phyloP scores from a whole-genome alignment of 2,113 vertebrate genomes.

The Eidolon helvum region DNA sequence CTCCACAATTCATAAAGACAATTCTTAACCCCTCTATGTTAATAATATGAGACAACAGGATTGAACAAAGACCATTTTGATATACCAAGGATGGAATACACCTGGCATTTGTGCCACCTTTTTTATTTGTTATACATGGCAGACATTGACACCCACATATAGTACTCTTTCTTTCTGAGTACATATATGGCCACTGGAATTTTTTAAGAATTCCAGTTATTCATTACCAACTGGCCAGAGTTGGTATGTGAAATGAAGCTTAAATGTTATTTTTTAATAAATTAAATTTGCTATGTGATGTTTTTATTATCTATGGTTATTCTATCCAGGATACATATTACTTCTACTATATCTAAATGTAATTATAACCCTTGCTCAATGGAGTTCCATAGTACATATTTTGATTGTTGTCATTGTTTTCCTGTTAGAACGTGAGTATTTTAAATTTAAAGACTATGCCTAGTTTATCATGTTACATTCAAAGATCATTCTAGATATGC shows the following conservation, averaged over 20 bases:
- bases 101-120: neutral
- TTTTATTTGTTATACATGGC: neutral
- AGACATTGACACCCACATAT: neutral
- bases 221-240: neutral
- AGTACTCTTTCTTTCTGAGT: neutral
- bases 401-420: neutral
- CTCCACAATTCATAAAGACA: neutral
- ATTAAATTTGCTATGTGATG: neutral
- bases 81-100: neutral
- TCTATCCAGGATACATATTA: neutral
- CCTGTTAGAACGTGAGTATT: neutral
- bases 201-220: neutral
- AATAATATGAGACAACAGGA: neutral
- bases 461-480: neutral
- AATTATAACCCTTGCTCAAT: neutral
- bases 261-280: neutral
- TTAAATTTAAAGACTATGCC: neutral
- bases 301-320: neutral
- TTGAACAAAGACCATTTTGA: conserved; percentile 12
- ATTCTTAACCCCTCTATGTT: neutral
- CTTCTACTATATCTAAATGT: neutral
- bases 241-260: neutral
- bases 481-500: neutral
- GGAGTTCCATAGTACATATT: neutral
- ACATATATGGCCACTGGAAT: neutral